Conservation (phyloP, 2,113 vertebrate genomes). For the Platichthys stellatus region DNA sequence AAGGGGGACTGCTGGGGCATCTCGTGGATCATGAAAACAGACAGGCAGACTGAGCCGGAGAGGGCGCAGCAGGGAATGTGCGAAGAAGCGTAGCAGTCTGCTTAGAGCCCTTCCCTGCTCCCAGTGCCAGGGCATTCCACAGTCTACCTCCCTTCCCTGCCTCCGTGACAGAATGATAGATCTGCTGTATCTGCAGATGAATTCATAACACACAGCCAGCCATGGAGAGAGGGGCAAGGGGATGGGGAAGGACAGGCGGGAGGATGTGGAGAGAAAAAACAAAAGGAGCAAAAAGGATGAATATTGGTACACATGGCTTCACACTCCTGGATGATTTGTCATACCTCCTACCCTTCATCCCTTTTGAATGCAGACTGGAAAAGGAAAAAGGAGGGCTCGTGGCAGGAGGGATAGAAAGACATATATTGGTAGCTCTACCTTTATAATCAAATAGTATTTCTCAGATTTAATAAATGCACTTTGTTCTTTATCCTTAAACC, state of each 20-base stretch:
- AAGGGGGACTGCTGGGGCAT: conserved; percentile 34
- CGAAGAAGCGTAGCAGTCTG: conserved; percentile 48
- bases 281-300: conserved; percentile 23
- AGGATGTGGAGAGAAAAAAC: conserved; percentile 30
- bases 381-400: background rate
- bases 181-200: conserved; percentile 75
- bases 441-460: background rate
- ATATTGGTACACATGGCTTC: conserved; percentile 48
- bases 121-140: conserved; percentile 76
- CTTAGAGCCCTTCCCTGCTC: conserved; percentile 60
- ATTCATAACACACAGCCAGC: conserved; percentile 70
- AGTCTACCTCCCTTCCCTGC: conserved; percentile 69
- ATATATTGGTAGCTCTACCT: background rate
- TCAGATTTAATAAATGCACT: conserved; percentile 23
- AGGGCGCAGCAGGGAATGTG: conserved; percentile 55
- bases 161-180: conserved; percentile 78
- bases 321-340: conserved; percentile 53
- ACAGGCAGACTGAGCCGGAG: conserved; percentile 48
- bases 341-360: conserved; percentile 16
- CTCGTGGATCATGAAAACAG: conserved; percentile 61
- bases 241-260: conserved; percentile 53
- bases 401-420: conserved; percentile 16
- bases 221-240: conserved; percentile 49
- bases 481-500: conserved; percentile 1
- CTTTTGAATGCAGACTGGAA: conserved; percentile 18